A percentile compares a stretch with the other conserved stretches of the same genome.
These are phyloP conservation scores for Tragulus kanchil DNA, from an alignment of 2,113 vertebrate species.

Conservation along the genomic window DNA sequence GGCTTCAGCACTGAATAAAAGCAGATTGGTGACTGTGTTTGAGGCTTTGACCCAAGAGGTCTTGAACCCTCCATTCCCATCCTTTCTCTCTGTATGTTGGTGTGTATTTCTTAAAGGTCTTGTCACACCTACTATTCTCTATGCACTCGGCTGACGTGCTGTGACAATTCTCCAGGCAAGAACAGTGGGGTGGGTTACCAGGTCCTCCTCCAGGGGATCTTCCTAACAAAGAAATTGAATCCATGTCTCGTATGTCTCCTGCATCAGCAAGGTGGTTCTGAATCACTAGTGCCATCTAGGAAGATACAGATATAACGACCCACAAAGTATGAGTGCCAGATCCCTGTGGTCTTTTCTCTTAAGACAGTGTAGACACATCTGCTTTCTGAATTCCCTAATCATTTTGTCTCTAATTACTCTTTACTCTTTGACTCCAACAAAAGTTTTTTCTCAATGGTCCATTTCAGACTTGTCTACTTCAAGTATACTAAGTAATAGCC, in stretches of 20 bases:
- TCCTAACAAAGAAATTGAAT: background rate
- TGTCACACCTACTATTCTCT: too few relatives aligned
- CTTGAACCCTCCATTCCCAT: too few relatives aligned
- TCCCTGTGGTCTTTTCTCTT: background rate
- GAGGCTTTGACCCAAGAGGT: too few relatives aligned
- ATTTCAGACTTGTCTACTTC: background rate
- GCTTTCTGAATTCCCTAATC: background rate
- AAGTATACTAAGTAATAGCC: background rate
- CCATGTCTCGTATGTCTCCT: background rate
- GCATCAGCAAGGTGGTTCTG: background rate
- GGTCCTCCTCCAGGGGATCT: background rate
- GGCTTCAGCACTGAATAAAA: too few relatives aligned
- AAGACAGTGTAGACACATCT: background rate
- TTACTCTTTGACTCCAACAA: constrained; percentile 19
- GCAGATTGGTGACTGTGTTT: too few relatives aligned
- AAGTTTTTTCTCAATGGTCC: background rate
- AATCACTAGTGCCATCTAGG: background rate
- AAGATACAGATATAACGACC: background rate
- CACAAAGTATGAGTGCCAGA: background rate
- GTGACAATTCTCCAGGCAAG: background rate
- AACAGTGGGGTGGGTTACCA: background rate
- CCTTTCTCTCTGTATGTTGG: too few relatives aligned
- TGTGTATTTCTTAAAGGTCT: too few relatives aligned
- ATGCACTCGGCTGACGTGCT: too few relatives aligned
- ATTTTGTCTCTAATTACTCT: background rate